A percentile compares a stretch with the other conserved stretches of the same genome.
Conservation (phyloP, 2,888 invertebrate genomes). For the Drosophila infuscata region DNA sequence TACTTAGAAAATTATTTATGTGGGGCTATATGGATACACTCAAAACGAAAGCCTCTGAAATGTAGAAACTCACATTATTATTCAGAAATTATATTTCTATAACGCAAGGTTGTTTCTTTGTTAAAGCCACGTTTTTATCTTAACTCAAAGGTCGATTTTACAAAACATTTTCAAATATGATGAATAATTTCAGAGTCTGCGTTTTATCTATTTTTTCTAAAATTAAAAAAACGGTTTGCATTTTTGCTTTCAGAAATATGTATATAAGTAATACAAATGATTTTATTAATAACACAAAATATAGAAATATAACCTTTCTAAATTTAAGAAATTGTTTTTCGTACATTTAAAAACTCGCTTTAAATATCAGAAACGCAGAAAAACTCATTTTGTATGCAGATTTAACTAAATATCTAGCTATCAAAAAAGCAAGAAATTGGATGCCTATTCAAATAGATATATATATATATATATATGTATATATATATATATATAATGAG, state of each 20-base stretch:
- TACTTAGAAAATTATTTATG: not conserved
- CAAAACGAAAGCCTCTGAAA: not conserved
- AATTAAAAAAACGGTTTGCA: accelerated
- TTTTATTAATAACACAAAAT: not conserved
- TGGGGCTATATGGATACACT: not conserved
- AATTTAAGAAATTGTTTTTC: not conserved
- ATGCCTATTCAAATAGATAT: too few species aligned
- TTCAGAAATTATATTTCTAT: too few species aligned
- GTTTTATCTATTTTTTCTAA: not conserved
- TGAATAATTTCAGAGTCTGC: not conserved
- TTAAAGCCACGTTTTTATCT: too few species aligned
- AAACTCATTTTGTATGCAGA: too few species aligned
- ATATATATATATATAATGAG: slow-evolving; percentile 27
- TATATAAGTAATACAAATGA: not conserved
- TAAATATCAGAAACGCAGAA: not conserved
- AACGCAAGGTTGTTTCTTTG: too few species aligned
- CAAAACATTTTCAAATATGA: too few species aligned
- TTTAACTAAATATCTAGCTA: too few species aligned
- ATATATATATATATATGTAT: not conserved
- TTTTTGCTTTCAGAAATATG: not conserved
- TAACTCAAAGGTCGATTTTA: too few species aligned
- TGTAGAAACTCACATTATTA: not conserved
- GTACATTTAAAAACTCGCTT: not conserved
- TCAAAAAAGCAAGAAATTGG: too few species aligned
- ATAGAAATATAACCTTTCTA: not conserved